These are phyloP conservation scores for Zelostemma sp. DNA, from an alignment of 1,140 invertebrate species.

Conservation along the genomic window DNA sequence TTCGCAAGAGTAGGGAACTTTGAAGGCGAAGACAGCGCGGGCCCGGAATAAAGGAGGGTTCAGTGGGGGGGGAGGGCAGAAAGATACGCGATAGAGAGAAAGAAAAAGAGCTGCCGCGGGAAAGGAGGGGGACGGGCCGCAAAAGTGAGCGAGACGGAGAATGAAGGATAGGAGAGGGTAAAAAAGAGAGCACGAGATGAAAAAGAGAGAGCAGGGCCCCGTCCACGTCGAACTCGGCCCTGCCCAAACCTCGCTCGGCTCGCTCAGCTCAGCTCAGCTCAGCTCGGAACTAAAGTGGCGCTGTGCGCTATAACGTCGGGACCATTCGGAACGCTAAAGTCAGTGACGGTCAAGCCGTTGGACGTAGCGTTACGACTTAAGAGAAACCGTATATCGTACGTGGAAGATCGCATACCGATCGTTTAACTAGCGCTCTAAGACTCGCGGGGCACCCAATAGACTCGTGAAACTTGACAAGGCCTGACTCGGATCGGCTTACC, in stretches of 20 bases:
- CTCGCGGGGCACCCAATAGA: too few species aligned
- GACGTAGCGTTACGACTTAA: too few species aligned
- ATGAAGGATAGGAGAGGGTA: background rate
- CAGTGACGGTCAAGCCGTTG: conserved; percentile 53
- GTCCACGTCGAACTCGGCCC: conserved; percentile 32
- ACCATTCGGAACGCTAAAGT: conserved; percentile 40
- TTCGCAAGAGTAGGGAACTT: conserved; percentile 14
- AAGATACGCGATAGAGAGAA: conserved; percentile 14
- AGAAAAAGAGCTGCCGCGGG: conserved; percentile 10
- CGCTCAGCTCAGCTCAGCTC: background rate
- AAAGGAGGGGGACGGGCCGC: conserved; percentile 6
- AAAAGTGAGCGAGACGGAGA: conserved; percentile 1
- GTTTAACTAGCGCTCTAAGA: too few species aligned
- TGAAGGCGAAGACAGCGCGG: conserved; percentile 36
- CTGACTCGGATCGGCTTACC: conserved; percentile 31
- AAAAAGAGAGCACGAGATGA: conserved; percentile 3
- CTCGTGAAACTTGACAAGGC: conserved; percentile 32
- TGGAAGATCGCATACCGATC: too few species aligned
- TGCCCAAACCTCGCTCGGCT: conserved; percentile 31
- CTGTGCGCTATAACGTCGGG: conserved; percentile 7
- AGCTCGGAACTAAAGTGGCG: conserved; percentile 16
- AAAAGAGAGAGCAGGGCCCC: conserved; percentile 32
- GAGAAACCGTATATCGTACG: too few species aligned
- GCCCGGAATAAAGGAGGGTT: conserved; percentile 31
- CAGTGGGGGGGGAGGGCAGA: conserved; percentile 10